Evolutionary conservation across 2,888 invertebrate species (phyloP).

Genomic region (Heliconius charithonia): DNA sequence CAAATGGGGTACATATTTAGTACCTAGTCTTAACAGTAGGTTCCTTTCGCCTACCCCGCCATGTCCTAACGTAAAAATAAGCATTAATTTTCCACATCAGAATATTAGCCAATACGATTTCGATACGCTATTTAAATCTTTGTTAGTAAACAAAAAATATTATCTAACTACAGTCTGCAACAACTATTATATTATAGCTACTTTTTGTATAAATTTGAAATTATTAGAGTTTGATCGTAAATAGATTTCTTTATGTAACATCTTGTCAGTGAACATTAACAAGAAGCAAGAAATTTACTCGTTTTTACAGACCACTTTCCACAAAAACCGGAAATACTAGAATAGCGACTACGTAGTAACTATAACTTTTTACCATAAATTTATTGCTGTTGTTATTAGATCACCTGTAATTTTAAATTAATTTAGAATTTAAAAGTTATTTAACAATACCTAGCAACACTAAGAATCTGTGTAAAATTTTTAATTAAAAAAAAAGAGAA

Average conservation of each 20-base stretch:
- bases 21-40: too few relatives aligned
- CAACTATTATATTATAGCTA: not conserved
- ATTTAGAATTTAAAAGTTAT: not conserved
- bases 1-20: too few relatives aligned
- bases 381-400: constrained; percentile 39
- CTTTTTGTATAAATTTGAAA: not conserved
- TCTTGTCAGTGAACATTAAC: not conserved
- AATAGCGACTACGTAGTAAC: not conserved
- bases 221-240: not conserved
- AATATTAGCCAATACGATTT: not conserved
- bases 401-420: not conserved
- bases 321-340: constrained; percentile 16
- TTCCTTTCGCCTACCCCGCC: too few relatives aligned
- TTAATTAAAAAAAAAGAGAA: not conserved
- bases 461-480: not conserved
- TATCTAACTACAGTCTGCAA: not conserved
- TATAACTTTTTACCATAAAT: not conserved
- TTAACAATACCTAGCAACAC: not conserved
- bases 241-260: constrained; percentile 1
- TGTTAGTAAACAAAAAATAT: not conserved
- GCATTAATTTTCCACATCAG: not conserved
- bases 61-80: not conserved
- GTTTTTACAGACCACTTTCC: constrained; percentile 9
- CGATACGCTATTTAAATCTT: not conserved
- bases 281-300: not conserved